Base-by-base conservation (phyloP, 37 sponge, comb jelly and placozoan genomes). In the Oscarella lobularis region DNA sequence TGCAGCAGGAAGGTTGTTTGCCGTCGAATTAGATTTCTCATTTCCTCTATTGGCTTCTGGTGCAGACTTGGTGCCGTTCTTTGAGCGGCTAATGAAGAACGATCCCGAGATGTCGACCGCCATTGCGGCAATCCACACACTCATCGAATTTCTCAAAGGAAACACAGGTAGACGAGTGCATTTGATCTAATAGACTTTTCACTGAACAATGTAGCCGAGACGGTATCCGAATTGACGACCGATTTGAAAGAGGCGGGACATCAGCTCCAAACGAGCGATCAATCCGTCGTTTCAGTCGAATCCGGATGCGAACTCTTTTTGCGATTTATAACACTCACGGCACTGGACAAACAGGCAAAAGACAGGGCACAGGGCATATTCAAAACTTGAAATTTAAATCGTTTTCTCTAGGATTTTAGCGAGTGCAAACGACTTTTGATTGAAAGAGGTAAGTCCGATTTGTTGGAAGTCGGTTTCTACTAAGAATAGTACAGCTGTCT, bases 241-340 rank as follows among this genome's bases (percentile, higher is more conserved):
- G 71, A 68, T 35, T 14, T 68, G 71, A 68, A 68, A 14, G 71
- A 4, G 29, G 71, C 31, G 4, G 33, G 29, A 20, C 35, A 5
- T 4, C 20, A n/a, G 31, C 33, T 79, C 41, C 66, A 40, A 37
- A n/a, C 5, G 14, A 75, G 70, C 38, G 4, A 74, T 3, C 27
- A 31, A 4, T 83, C 87, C n/a, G 86, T 83, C 0, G 85, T 90
- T 2, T 96, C 97, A 0, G 95, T 98, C 33, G 92, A 84, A 1
- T 98, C 99, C 33, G 99, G 99, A 33, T 89, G 95, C 78, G 99
- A 98, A 78, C 89, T 98, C 29, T 98, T 98, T 41, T 78, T 94
- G 0, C 79, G 99, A 14, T 98, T 98, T 74, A 98, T 98, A 39
- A 98, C 99, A n/a, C 78, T 98, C 37, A 85, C 91, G 1, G 86